phyloP scores from a whole-genome alignment of 2,888 invertebrate species.

The Sicus ferrugineus region DNA sequence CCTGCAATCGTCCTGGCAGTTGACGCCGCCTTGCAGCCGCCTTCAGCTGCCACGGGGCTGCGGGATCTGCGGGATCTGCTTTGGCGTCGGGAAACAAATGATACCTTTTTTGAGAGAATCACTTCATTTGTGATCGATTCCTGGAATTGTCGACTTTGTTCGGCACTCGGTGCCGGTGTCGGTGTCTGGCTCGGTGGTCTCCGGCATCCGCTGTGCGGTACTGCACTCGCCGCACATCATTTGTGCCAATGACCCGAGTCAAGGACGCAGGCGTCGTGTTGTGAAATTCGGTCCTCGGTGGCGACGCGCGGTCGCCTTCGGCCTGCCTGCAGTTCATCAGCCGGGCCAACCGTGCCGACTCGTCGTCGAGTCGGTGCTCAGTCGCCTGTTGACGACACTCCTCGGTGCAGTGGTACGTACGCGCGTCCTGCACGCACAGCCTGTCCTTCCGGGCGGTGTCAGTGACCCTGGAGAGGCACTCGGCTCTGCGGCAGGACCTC shows the following conservation, averaged over 20 bases:
- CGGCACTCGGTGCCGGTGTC: background rate
- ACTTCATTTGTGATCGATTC: background rate
- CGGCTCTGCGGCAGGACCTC: background rate
- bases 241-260: constrained; percentile 18
- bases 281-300: background rate
- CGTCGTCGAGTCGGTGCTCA: background rate
- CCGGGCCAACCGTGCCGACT: background rate
- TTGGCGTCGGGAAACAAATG: background rate
- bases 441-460: background rate
- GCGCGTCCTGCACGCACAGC: background rate
- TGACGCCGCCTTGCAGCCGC: background rate
- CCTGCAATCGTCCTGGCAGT: background rate
- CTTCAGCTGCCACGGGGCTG: no score
- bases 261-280: background rate
- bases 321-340: background rate
- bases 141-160: background rate
- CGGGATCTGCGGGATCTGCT: no score
- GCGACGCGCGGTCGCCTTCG: background rate
- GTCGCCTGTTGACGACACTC: background rate
- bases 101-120: background rate
- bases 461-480: background rate
- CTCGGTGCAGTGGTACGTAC: background rate
- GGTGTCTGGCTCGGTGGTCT: background rate
- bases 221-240: background rate
- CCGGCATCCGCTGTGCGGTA: background rate